Evolutionary conservation across 2,113 vertebrate genomes (phyloP).

Genomic region (Silurus asotus): DNA sequence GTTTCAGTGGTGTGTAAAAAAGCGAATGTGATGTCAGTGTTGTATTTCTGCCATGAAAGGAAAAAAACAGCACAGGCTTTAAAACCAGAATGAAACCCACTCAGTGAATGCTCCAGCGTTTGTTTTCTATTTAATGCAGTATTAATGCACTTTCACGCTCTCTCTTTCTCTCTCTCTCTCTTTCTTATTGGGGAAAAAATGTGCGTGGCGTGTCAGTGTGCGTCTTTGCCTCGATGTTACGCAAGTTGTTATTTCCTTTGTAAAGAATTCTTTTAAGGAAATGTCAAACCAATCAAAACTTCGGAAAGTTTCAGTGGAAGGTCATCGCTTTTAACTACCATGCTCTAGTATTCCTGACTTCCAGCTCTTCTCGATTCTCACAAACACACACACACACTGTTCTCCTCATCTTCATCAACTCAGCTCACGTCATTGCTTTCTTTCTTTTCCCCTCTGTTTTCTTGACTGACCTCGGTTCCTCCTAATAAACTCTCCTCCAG

Average conservation of each 20-base stretch:
- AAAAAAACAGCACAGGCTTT: background rate
- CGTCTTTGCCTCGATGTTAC: constrained; percentile 9
- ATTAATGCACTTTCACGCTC: constrained; percentile 13
- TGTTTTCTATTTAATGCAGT: constrained; percentile 3
- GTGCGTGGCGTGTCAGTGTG: background rate
- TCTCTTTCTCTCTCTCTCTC: too few species aligned
- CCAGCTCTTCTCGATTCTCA: too few species aligned
- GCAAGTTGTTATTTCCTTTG: constrained; percentile 22
- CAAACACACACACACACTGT: background rate
- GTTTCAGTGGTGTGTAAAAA: background rate
- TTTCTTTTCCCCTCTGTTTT: background rate
- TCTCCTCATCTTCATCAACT: background rate
- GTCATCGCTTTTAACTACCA: background rate
- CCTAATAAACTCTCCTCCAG: background rate
- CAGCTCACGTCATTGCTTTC: background rate
- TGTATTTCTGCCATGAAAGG: background rate
- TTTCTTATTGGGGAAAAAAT: background rate
- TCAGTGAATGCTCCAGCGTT: background rate
- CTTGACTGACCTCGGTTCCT: background rate
- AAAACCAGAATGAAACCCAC: background rate
- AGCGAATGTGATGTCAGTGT: background rate
- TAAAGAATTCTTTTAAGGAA: background rate
- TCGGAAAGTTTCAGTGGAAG: background rate
- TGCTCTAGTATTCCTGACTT: background rate
- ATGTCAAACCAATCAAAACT: background rate